phyloP scores from a whole-genome alignment of 2,888 invertebrate genomes.

The Zaprionus obscuricornis region DNA sequence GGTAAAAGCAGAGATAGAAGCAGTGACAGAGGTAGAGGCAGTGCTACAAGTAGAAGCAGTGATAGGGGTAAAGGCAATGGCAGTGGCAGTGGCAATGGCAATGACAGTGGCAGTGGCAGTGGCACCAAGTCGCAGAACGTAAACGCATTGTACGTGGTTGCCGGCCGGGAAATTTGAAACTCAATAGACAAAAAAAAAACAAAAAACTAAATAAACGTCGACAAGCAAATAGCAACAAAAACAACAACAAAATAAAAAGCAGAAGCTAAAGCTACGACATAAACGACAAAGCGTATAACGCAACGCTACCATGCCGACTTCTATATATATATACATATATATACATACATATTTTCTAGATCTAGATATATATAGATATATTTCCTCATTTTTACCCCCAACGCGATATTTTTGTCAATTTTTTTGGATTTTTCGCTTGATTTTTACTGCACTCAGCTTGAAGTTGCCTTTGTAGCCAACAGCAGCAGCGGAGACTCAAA shows the following conservation, averaged over 20 bases:
- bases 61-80: constrained; percentile 18
- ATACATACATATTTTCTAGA: constrained; percentile 1
- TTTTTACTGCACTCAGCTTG: constrained; percentile 76
- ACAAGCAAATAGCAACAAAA: constrained; percentile 77
- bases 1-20: too few relatives aligned
- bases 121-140: constrained; percentile 18
- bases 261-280: too few relatives aligned
- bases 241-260: too few relatives aligned
- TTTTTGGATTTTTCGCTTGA: constrained; percentile 62
- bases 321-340: constrained; percentile 34
- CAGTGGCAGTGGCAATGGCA: constrained; percentile 11
- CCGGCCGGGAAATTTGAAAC: constrained; percentile 74
- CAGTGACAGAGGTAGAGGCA: constrained; percentile 4
- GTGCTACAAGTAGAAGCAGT: constrained; percentile 27
- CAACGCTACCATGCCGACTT: too few relatives aligned
- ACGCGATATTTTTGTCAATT: neutral
- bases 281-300: too few relatives aligned
- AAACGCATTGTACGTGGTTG: constrained; percentile 57
- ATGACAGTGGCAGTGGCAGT: neutral
- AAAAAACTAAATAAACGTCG: constrained; percentile 39
- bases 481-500: neutral
- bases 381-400: constrained; percentile 1
- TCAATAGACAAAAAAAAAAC: constrained; percentile 67
- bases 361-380: neutral
- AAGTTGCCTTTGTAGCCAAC: constrained; percentile 25